A percentile compares a stretch with the other conserved stretches of the same genome.
These are phyloP conservation scores for Catharus minimus DNA, from an alignment of 2,113 vertebrate species.

Conservation along the genomic window DNA sequence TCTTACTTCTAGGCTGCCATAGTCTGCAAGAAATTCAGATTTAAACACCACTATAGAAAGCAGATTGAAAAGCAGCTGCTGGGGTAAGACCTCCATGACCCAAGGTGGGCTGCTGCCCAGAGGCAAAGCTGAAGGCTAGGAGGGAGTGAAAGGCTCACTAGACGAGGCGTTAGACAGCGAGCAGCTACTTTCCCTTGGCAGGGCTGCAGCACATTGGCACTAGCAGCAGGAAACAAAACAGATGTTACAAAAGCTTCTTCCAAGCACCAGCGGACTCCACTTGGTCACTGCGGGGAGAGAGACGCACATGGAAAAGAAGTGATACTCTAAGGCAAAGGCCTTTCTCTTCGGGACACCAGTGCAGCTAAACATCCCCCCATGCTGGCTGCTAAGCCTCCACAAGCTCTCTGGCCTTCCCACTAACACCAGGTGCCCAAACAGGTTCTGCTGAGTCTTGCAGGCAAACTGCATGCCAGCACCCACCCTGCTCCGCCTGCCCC, in stretches of 20 bases:
- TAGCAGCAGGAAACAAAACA: slow-evolving; percentile 58
- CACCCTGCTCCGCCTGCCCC: background rate
- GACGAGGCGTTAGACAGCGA: slow-evolving; percentile 1
- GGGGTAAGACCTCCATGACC: background rate
- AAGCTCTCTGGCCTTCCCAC: background rate
- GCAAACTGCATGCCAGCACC: fast-evolving
- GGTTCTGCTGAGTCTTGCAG: background rate
- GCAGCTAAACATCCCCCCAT: background rate
- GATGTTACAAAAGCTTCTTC: slow-evolving; percentile 64
- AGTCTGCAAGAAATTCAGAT: slow-evolving; percentile 16
- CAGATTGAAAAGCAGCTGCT: slow-evolving; percentile 51
- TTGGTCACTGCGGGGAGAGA: slow-evolving; percentile 55
- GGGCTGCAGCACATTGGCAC: slow-evolving; percentile 51
- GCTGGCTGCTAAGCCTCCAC: background rate
- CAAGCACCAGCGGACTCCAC: slow-evolving; percentile 51
- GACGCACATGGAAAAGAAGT: slow-evolving; percentile 26
- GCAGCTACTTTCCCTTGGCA: slow-evolving; percentile 23
- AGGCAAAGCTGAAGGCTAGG: slow-evolving; percentile 4
- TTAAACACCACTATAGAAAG: slow-evolving; percentile 45
- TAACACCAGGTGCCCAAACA: background rate
- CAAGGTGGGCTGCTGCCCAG: background rate
- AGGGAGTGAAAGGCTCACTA: slow-evolving; percentile 19
- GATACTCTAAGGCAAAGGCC: slow-evolving; percentile 53
- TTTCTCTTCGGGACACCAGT: slow-evolving; percentile 15
- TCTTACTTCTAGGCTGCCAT: background rate